Conservation (phyloP, 2,888 invertebrate species). For the Meteorus colon region DNA sequence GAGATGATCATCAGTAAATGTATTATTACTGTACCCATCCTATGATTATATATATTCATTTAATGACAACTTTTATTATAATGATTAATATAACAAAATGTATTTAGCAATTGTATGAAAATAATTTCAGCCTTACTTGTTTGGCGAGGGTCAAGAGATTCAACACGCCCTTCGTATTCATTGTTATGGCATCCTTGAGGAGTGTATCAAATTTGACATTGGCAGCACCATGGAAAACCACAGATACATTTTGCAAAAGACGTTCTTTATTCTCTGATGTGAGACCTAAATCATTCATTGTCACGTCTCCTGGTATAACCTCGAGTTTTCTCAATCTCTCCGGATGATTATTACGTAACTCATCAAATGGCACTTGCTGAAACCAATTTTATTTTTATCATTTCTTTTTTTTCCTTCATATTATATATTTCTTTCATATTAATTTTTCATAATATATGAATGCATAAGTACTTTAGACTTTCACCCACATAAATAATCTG, state of each 20-base stretch:
- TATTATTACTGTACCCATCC: constrained; percentile 45
- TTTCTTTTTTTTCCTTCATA: background rate
- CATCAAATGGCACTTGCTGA: constrained; percentile 69
- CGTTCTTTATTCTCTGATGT: constrained; percentile 76
- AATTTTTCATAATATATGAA: background rate
- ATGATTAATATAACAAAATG: constrained; percentile 15
- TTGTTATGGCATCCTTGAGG: constrained; percentile 78
- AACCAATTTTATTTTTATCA: constrained; percentile 41
- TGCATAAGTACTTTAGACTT: background rate
- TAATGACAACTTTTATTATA: background rate
- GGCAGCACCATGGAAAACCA: constrained; percentile 90
- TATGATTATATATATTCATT: constrained; percentile 32
- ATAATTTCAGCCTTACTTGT: constrained; percentile 58
- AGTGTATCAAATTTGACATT: constrained; percentile 86
- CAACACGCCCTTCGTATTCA: constrained; percentile 79
- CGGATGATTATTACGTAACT: constrained; percentile 76
- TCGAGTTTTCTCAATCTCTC: constrained; percentile 78
- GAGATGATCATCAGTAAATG: background rate
- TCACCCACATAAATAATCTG: background rate
- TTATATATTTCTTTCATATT: background rate
- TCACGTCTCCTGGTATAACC: constrained; percentile 80
- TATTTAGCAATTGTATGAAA: background rate
- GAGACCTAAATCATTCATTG: constrained; percentile 78
- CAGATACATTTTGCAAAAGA: constrained; percentile 78
- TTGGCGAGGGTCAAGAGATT: constrained; percentile 75